Evolutionary conservation across 2,888 invertebrate species (phyloP), one percentile per base, ranked within the genome.

Genomic region (Rhingia rostrata): DNA sequence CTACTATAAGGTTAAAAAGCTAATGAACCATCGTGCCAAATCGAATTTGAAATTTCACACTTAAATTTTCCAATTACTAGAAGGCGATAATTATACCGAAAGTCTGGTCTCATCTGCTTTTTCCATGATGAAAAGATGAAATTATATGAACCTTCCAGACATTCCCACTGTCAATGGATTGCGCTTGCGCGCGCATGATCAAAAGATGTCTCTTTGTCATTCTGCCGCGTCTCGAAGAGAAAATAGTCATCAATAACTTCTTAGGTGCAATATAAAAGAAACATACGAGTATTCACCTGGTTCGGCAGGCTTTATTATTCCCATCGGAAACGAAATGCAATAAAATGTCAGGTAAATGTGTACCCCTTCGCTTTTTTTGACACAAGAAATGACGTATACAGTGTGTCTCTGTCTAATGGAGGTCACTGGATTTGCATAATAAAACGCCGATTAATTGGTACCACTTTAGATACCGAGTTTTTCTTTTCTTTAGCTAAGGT

Each of bases 351-450:
- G 41, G 33, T 49, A 58, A 74, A 51, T 61, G 33, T 37, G 12
- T 51, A 6, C 22, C 22, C 22, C 22, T 22, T 22, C 22, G 22
- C 63, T 33, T 63, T 33, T 45, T 61, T 54, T 63, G 61, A 51
- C 54, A 51, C 54, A n/a, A 49, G 22, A 63, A 69, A 45, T 69
- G 56, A 81, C 81, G 49, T 70, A 77, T 64, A 64, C 58, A 47
- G 37, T 30, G 56, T 30, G 45, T 45, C 63, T 47, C 63, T 35
- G 78, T 77, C 78, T 78, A 78, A 78, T 83, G 67, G 78, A 67
- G 82, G 82, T 78, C 82, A 72, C 33, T 78, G 73, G 67, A 83
- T 78, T 83, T 83, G 67, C 78, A 83, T 83, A 83, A 66, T 70
- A 78, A 83, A 78, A 73, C 45, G 39, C 82, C 78, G 73, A 83